Evolutionary conservation across 2,888 invertebrate species (phyloP), one percentile per base, ranked within the genome.

Genomic region (Carabus problematicus): DNA sequence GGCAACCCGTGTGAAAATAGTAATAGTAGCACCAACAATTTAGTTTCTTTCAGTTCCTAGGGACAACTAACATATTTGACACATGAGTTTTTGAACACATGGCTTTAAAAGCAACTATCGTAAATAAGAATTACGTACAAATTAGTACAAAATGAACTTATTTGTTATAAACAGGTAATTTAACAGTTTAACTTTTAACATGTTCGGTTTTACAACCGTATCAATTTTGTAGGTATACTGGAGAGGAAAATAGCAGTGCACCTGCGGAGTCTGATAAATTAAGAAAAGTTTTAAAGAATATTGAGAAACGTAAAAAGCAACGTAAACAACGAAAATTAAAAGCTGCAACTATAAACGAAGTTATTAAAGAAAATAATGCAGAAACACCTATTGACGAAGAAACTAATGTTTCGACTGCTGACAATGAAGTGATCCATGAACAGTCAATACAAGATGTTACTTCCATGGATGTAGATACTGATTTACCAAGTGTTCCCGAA

Each of bases 111-210:
- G 11, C 45, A 45, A 45, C 45, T 4, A 14, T 12, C 11, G 14
- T 45, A 6, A 11, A 45, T 6, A 45, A 45, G 1, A 2, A 7
- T 45, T 12, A 12, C 6, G 6, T 29, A 29, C 29, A 29, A 29
- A 29, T 29, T 6, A 29, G 29, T 29, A 63, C 41, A 73, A 62
- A 73, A 90, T 91, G 91, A 89, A 89, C 81, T 83, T 91, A 73
- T 91, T 91, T 77, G 85, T 90, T 72, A 85, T 91, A 63, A 89
- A 91, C 77, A 87, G 91, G 91, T 91, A 82, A 74, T 74, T 72
- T 64, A 16, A 8, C 52, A 9, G 75, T 76, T 19, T 14, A 63
- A 12, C 67, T 55, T 19, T 41, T 43, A 41, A 71, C 70, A 56
- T 68, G 58, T 63, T 45, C 42, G 58, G 64, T 55, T 56, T 42